Conservation (phyloP, 2,888 invertebrate genomes). For the Brachyptera risi region DNA sequence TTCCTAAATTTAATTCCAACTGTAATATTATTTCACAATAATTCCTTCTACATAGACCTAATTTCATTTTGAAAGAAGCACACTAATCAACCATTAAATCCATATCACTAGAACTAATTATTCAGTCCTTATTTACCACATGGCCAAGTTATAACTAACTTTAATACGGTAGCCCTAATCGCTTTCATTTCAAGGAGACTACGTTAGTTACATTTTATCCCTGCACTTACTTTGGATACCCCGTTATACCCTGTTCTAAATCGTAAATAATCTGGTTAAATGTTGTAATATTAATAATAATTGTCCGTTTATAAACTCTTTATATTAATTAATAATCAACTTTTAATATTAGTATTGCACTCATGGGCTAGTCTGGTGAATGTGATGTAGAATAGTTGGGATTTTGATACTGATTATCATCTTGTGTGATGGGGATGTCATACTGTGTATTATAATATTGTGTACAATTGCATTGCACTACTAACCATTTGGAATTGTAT, state of each 20-base stretch:
- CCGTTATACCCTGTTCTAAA: neutral
- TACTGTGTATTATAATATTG: constrained; percentile 16
- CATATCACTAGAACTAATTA: constrained; percentile 33
- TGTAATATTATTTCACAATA: constrained; percentile 11
- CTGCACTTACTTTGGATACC: constrained; percentile 8
- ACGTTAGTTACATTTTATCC: constrained; percentile 2
- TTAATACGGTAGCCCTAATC: constrained; percentile 24
- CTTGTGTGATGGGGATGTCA: constrained; percentile 21
- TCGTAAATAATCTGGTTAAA: constrained; percentile 18
- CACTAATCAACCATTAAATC: neutral
- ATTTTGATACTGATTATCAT: constrained; percentile 16
- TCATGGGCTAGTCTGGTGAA: constrained; percentile 23
- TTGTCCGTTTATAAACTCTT: neutral
- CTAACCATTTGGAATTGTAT: constrained; percentile 13
- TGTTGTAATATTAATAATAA: constrained; percentile 1
- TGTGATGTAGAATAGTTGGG: constrained; percentile 24
- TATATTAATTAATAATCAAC: constrained; percentile 15
- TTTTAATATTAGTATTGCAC: constrained; percentile 20
- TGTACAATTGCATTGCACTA: constrained; percentile 10
- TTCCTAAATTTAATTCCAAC: constrained; percentile 17
- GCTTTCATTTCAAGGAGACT: constrained; percentile 12
- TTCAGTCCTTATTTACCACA: constrained; percentile 42
- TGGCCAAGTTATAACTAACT: constrained; percentile 35
- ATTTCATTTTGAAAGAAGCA: constrained; percentile 1
- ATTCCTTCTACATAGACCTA: neutral